Percentiles rank a stretch among this genome's conserved stretches.
Conservation (phyloP, 2,797 vertebrate genomes). For the Uromys caudimaculatus region DNA sequence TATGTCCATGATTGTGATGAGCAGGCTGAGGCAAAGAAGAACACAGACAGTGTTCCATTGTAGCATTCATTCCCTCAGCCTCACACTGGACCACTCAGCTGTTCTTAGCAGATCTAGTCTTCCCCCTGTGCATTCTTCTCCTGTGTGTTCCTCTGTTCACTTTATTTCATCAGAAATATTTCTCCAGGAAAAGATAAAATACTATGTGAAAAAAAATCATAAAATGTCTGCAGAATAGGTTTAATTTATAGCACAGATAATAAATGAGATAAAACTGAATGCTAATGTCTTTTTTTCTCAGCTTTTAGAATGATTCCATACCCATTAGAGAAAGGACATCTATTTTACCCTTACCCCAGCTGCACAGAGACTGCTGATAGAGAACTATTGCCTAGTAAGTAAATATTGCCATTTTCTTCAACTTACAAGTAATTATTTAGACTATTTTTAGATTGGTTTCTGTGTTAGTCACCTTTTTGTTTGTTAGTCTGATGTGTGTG, state of each 20-base stretch:
- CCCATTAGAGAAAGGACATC: conserved; percentile 98
- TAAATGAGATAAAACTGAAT: conserved; percentile 67
- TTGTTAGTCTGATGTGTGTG: background rate
- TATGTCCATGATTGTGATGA: background rate
- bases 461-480: conserved; percentile 37
- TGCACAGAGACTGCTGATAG: conserved; percentile 99
- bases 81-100: conserved; percentile 27
- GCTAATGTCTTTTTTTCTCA: conserved; percentile 80
- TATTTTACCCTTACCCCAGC: conserved; percentile 99
- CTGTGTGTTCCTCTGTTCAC: conserved; percentile 41
- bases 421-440: conserved; percentile 35
- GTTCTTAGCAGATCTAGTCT: conserved; percentile 28
- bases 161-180: conserved; percentile 54
- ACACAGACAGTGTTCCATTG: background rate
- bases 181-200: conserved; percentile 45
- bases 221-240: conserved; percentile 63
- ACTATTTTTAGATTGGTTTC: background rate
- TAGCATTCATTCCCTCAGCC: background rate
- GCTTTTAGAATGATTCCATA: conserved; percentile 99
- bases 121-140: background rate
- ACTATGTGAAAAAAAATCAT: conserved; percentile 33
- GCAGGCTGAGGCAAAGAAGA: conserved; percentile 12
- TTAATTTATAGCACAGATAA: conserved; percentile 26
- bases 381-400: conserved; percentile 97
- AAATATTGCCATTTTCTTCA: conserved; percentile 78